Conservation (phyloP, 2,888 invertebrate genomes). For the Tubulanus polymorphus region DNA sequence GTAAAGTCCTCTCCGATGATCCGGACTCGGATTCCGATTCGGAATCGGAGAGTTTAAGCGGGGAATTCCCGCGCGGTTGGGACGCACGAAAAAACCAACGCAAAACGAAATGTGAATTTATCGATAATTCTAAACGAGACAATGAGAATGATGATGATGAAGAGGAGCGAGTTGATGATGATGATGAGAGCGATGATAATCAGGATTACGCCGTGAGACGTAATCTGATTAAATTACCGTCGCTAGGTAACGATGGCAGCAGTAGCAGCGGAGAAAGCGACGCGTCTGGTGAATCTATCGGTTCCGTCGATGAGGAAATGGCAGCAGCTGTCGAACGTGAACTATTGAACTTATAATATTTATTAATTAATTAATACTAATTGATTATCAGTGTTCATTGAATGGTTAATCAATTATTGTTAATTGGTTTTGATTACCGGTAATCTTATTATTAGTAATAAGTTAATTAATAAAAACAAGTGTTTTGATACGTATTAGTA, state of each 20-base stretch:
- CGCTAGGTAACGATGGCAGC: no score
- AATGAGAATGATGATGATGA: background rate
- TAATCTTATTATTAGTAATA: no score
- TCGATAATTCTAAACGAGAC: conserved; percentile 4
- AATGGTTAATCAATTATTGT: no score
- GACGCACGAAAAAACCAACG: conserved; percentile 22
- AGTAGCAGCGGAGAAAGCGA: conserved; percentile 10
- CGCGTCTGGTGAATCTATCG: conserved; percentile 37
- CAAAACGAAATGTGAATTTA: background rate
- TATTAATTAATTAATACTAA: background rate
- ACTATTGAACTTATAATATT: conserved; percentile 27
- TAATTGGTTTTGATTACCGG: no score
- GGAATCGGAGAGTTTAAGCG: conserved; percentile 45
- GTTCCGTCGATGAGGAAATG: conserved; percentile 53
- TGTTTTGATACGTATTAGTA: no score
- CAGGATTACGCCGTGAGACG: conserved; percentile 5
- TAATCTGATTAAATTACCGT: conserved; percentile 8
- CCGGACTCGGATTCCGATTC: conserved; percentile 29
- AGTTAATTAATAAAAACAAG: no score
- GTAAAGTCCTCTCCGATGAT: conserved; percentile 24
- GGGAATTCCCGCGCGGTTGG: conserved; percentile 51
- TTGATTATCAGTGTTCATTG: no score
- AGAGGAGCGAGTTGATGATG: conserved; percentile 11
- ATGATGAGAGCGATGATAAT: conserved; percentile 24
- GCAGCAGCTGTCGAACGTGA: conserved; percentile 52